Evolutionary conservation across 1,140 invertebrate genomes (phyloP).

Genomic region (Mylabris phalerata): DNA sequence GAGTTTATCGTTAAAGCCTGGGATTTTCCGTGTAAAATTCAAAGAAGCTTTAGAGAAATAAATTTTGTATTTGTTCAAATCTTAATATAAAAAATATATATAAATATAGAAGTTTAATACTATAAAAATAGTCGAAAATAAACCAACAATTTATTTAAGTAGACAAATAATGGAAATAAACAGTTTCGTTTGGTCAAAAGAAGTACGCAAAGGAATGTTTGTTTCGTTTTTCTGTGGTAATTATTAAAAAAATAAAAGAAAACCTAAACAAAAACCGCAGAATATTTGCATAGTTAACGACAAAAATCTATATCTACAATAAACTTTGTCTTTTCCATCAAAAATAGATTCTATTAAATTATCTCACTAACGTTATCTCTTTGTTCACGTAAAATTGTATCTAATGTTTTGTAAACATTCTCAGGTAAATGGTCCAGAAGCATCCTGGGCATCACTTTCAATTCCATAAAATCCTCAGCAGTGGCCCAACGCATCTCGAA

Average conservation of each 20-base stretch:
- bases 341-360: constrained; percentile 10
- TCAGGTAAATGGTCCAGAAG: constrained; percentile 67
- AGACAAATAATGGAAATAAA: too few species aligned
- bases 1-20: too few species aligned
- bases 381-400: constrained; percentile 52
- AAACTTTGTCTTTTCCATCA: not conserved
- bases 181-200: not conserved
- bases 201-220: constrained; percentile 1
- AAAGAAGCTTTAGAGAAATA: constrained; percentile 4
- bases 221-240: too few species aligned
- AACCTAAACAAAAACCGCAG: too few species aligned
- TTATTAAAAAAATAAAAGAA: too few species aligned
- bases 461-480: constrained; percentile 66
- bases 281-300: not conserved
- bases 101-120: constrained; percentile 10
- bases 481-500: constrained; percentile 70
- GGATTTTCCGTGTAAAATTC: not conserved
- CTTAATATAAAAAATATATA: constrained; percentile 15
- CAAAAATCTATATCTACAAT: not conserved
- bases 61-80: constrained; percentile 9
- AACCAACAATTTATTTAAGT: too few species aligned
- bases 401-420: constrained; percentile 59
- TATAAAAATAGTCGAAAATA: not conserved
- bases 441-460: constrained; percentile 71
- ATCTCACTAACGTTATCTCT: constrained; percentile 32